Conservation (phyloP, 2,888 invertebrate genomes). For the Vandiemenella viatica region DNA sequence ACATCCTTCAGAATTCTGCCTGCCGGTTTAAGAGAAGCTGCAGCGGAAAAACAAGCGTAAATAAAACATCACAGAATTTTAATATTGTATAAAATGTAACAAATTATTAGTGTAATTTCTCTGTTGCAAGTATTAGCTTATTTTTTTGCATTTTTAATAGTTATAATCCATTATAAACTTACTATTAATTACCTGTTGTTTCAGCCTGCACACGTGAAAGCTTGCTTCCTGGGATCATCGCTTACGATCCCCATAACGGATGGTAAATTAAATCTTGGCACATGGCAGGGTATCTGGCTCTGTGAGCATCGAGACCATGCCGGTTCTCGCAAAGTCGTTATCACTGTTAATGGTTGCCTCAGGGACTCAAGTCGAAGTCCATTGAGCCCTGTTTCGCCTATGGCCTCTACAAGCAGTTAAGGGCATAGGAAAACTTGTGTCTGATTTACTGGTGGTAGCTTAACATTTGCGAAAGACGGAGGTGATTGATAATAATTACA, state of each 20-base stretch:
- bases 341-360: conserved; percentile 81
- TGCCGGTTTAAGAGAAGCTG: too few species aligned
- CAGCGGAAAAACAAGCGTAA: too few species aligned
- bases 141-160: too few species aligned
- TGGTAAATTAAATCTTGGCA: conserved; percentile 85
- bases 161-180: too few species aligned
- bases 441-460: background rate
- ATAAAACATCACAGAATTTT: too few species aligned
- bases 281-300: conserved; percentile 97
- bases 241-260: conserved; percentile 92
- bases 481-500: conserved; percentile 1
- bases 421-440: background rate
- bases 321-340: conserved; percentile 76
- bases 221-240: conserved; percentile 89
- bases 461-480: background rate
- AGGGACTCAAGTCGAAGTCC: conserved; percentile 73
- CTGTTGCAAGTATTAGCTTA: too few species aligned
- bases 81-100: too few species aligned
- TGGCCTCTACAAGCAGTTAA: conserved; percentile 86
- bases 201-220: conserved; percentile 94
- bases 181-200: conserved; percentile 18
- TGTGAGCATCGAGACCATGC: conserved; percentile 96
- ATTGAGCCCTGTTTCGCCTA: conserved; percentile 68
- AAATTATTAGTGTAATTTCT: too few species aligned
- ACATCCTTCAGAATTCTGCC: too few species aligned